These are phyloP conservation scores for Kryptolebias marmoratus DNA, from an alignment of 2,113 vertebrate genomes.

Conservation along the genomic window DNA sequence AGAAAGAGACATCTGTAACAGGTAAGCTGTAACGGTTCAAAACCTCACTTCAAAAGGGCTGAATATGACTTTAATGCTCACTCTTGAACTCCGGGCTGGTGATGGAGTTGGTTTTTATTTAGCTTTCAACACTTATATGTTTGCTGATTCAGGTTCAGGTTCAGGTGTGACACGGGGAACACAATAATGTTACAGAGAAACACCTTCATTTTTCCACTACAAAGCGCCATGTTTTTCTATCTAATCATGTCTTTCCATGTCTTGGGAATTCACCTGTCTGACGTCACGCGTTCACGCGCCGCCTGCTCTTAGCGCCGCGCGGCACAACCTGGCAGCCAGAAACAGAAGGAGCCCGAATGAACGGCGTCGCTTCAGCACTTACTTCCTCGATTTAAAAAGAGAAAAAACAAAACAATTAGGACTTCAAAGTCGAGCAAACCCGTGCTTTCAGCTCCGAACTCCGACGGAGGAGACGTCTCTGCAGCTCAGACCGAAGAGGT, in stretches of 20 bases:
- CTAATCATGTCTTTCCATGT: not conserved
- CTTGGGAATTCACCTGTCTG: conserved; percentile 66
- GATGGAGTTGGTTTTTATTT: conserved; percentile 9
- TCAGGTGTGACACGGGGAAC: not conserved
- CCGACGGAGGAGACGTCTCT: not conserved
- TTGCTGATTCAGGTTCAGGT: not conserved
- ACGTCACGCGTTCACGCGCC: conserved; percentile 62
- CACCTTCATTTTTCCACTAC: not conserved
- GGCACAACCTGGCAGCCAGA: not conserved
- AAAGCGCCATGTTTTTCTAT: no score
- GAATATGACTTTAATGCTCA: no score
- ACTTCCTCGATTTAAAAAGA: conserved; percentile 66
- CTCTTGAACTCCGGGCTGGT: not conserved
- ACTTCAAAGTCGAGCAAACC: not conserved
- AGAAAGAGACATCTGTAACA: no score
- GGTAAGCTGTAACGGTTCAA: no score
- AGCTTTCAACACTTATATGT: not conserved
- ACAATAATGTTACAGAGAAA: not conserved
- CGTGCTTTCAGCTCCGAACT: no score
- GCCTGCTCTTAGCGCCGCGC: not conserved
- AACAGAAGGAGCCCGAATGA: not conserved
- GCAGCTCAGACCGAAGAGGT: conserved; percentile 45
- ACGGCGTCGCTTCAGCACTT: conserved; percentile 49
- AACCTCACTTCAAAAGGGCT: no score
- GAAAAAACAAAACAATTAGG: not conserved